These are phyloP conservation scores for honey bee (Apis mellifera) DNA, from an alignment of 1,140 invertebrate species.

Conservation along the genomic window Amel_HAv3.1 CM009931.2:19424501-19425000, in stretches of 20 bases:
- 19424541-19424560: too few relatives aligned
- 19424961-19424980: slow-evolving; percentile 17
- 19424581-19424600: not conserved
- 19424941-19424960: slow-evolving; percentile 46
- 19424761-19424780: slow-evolving; percentile 10
- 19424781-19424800: slow-evolving; percentile 14
- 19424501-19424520: slow-evolving; percentile 44
- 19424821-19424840: slow-evolving; percentile 9
- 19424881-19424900: slow-evolving; percentile 5
- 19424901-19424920: slow-evolving; percentile 47
- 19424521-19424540: not conserved
- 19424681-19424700: not conserved
- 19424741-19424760: slow-evolving; percentile 10
- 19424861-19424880: slow-evolving; percentile 41
- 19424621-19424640: too few relatives aligned
- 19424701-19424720: not conserved
- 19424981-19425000: slow-evolving; percentile 37
- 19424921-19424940: slow-evolving; percentile 48
- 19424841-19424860: not conserved
- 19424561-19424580: not conserved
- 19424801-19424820: too few relatives aligned
- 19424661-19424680: too few relatives aligned
- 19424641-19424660: too few relatives aligned
- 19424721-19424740: not conserved
- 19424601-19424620: too few relatives aligned